These are phyloP conservation scores for Drosophila setosimentum DNA, from an alignment of 2,888 invertebrate genomes.

Conservation along the genomic window DNA sequence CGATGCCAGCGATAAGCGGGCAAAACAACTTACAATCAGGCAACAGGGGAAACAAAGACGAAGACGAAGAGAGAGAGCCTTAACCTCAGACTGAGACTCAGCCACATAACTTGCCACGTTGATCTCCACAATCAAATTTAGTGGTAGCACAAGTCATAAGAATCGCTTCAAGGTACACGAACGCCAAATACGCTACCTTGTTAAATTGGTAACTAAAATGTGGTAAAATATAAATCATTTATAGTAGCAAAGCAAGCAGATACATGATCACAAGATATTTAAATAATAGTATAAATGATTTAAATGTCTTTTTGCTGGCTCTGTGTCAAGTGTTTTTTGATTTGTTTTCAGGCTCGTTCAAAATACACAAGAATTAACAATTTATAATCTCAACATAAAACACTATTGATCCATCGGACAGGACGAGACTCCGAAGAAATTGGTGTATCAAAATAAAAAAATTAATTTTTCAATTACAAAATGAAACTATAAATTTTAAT, in stretches of 20 bases:
- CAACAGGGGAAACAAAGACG: conserved; percentile 30
- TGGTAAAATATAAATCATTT: background rate
- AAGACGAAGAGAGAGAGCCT: conserved; percentile 28
- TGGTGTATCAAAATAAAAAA: background rate
- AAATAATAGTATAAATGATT: too few relatives aligned
- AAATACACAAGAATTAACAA: background rate
- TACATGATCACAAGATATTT: background rate
- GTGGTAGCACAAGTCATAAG: conserved; percentile 1
- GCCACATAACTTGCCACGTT: conserved; percentile 61
- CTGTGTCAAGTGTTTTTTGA: too few relatives aligned
- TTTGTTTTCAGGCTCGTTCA: background rate
- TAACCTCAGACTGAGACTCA: conserved; percentile 12
- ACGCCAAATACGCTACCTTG: conserved; percentile 4
- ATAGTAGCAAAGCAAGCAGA: background rate
- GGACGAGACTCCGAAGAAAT: background rate
- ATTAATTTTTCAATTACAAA: background rate
- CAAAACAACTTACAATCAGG: background rate
- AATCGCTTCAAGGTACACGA: background rate
- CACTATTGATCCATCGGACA: background rate
- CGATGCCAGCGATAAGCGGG: conserved; percentile 66
- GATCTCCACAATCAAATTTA: conserved; percentile 57
- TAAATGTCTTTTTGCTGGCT: too few relatives aligned
- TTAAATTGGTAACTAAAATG: background rate
- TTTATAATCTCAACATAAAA: background rate
- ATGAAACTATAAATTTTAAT: background rate